phyloP scores from a whole-genome alignment of 2,888 invertebrate genomes.

The Drosophila anomalata region DNA sequence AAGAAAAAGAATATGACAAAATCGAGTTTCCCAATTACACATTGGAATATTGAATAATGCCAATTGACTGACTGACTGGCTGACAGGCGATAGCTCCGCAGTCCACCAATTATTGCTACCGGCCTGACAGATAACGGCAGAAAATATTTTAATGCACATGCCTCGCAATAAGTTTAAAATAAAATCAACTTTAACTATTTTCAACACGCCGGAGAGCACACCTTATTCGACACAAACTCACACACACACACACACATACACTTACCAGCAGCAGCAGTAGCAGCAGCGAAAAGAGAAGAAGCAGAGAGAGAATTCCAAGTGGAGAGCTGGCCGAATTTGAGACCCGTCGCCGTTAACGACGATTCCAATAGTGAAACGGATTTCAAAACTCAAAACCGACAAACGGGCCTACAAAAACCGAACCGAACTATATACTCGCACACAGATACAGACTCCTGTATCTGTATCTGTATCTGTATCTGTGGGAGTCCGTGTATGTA shows the following conservation, averaged over 20 bases:
- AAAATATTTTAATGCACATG: constrained; percentile 23
- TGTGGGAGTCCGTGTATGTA: constrained; percentile 18
- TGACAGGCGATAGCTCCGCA: background rate
- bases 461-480: constrained; percentile 42
- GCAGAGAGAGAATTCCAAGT: constrained; percentile 39
- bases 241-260: constrained; percentile 34
- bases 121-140: background rate
- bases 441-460: constrained; percentile 6
- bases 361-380: constrained; percentile 79
- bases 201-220: constrained; percentile 32
- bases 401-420: constrained; percentile 75
- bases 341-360: constrained; percentile 74
- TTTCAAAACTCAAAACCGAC: constrained; percentile 77
- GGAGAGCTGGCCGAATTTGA: constrained; percentile 53
- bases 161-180: constrained; percentile 35
- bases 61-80: constrained; percentile 6
- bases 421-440: constrained; percentile 51
- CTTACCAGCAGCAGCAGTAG: constrained; percentile 34
- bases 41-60: constrained; percentile 10
- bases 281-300: constrained; percentile 22
- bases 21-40: constrained; percentile 33
- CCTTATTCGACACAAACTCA: constrained; percentile 60
- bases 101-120: background rate
- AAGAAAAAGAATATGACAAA: constrained; percentile 57
- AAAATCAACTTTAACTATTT: constrained; percentile 42